Conservation (phyloP, 2,113 vertebrate species). For the Larimichthys polyactis region DNA sequence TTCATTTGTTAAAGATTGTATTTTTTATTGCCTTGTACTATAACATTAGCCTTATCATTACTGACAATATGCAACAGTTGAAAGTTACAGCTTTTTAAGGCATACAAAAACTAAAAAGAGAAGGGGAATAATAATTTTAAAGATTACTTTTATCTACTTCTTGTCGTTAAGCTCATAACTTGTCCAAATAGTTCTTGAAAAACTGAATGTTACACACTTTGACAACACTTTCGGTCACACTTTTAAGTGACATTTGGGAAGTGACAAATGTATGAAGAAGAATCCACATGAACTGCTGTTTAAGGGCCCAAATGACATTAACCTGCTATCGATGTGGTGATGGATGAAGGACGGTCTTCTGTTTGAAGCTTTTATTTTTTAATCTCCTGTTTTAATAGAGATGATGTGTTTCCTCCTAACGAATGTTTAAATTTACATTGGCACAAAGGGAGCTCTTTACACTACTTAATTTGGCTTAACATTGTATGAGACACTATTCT, state of each 20-base stretch:
- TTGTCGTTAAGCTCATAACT: constrained; percentile 24
- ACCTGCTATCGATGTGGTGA: constrained; percentile 41
- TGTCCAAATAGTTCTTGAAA: constrained; percentile 31
- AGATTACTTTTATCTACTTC: constrained; percentile 31
- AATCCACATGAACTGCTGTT: constrained; percentile 49
- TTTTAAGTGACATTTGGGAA: constrained; percentile 48
- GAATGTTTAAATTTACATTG: constrained; percentile 41
- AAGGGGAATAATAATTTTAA: constrained; percentile 6
- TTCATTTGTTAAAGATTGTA: constrained; percentile 68
- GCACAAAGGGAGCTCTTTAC: constrained; percentile 70
- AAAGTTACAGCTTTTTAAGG: constrained; percentile 38
- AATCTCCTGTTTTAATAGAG: constrained; percentile 9
- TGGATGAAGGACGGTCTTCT: constrained; percentile 54
- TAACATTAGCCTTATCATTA: constrained; percentile 69
- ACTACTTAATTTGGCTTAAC: constrained; percentile 74
- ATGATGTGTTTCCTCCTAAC: constrained; percentile 46
- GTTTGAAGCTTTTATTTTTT: constrained; percentile 27
- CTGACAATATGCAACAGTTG: constrained; percentile 64
- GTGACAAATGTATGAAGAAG: constrained; percentile 63
- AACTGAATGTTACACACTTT: constrained; percentile 34
- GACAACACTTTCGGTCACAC: constrained; percentile 67
- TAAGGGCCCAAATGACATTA: constrained; percentile 23
- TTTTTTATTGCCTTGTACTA: constrained; percentile 65
- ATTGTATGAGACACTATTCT: constrained; percentile 75
- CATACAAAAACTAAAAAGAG: constrained; percentile 3